Evolutionary conservation across 2,888 invertebrate genomes (phyloP).

Genomic region (Anoncus sp.): DNA sequence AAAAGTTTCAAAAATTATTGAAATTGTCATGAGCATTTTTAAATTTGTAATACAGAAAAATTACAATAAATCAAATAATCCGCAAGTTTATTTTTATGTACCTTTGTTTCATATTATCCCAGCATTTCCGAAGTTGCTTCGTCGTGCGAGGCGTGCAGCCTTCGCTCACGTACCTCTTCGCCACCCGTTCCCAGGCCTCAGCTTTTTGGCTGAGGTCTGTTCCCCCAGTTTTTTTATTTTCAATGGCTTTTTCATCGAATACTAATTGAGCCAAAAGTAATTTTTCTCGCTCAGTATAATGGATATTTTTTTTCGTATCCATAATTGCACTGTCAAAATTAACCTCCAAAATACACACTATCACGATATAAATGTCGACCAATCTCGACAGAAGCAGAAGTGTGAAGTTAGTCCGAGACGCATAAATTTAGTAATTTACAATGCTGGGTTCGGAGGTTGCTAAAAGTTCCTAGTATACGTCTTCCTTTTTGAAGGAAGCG

Average conservation of each 20-base stretch:
- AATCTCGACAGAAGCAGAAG: background rate
- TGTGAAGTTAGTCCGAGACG: background rate
- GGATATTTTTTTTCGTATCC: background rate
- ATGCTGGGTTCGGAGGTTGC: background rate
- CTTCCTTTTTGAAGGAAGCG: conserved; percentile 24
- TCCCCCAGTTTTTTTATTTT: background rate
- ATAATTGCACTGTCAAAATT: conserved; percentile 2
- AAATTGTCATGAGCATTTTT: too few species aligned
- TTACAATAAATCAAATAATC: conserved; percentile 1
- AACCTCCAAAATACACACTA: background rate
- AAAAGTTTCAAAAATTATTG: too few species aligned
- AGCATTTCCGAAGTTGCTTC: conserved; percentile 18
- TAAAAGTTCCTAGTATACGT: conserved; percentile 10
- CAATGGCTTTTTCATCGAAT: background rate
- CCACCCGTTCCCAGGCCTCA: conserved; percentile 29
- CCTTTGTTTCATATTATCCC: conserved; percentile 26
- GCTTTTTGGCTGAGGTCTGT: conserved; percentile 11
- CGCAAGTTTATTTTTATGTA: conserved; percentile 1
- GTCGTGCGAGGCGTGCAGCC: conserved; percentile 14
- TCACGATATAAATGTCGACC: background rate
- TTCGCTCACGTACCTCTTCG: conserved; percentile 17
- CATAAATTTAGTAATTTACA: background rate
- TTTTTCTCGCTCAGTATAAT: background rate
- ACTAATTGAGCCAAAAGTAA: background rate
- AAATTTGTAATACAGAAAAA: too few species aligned